A percentile compares a stretch with the other conserved stretches of the same genome.
Evolutionary conservation across 2,113 vertebrate genomes (phyloP).

Genomic region (Ageneiosus marmoratus): DNA sequence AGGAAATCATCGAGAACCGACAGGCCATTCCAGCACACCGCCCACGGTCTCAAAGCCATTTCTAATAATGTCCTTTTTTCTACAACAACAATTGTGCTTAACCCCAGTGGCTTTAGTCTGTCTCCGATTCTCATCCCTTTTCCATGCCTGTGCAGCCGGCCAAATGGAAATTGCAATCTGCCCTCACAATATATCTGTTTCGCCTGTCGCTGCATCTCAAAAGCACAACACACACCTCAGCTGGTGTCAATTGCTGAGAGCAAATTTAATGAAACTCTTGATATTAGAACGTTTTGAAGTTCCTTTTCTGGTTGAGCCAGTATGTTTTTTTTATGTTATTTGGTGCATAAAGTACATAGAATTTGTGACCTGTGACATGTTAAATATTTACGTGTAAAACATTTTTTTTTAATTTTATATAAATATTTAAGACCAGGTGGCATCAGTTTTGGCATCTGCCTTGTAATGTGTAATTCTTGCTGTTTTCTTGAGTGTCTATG

Average conservation of each 20-base stretch:
- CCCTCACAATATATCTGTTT: slow-evolving; percentile 37
- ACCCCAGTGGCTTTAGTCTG: slow-evolving; percentile 73
- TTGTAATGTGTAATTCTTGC: background rate
- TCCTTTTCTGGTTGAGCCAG: slow-evolving; percentile 4
- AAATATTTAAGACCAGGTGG: slow-evolving; percentile 11
- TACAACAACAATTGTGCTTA: slow-evolving; percentile 76
- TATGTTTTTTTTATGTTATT: background rate
- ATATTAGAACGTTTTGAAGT: slow-evolving; percentile 2
- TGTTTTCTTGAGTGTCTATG: background rate
- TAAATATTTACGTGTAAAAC: background rate
- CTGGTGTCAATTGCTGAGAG: slow-evolving; percentile 18
- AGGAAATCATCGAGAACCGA: slow-evolving; percentile 65
- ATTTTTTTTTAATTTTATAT: background rate
- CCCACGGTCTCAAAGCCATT: slow-evolving; percentile 72
- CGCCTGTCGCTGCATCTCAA: slow-evolving; percentile 27
- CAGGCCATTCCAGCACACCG: slow-evolving; percentile 70
- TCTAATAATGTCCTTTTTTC: slow-evolving; percentile 75
- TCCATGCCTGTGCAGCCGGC: slow-evolving; percentile 45
- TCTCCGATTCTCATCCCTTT: slow-evolving; percentile 71
- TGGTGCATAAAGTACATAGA: slow-evolving; percentile 17
- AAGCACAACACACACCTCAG: slow-evolving; percentile 9
- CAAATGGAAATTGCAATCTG: slow-evolving; percentile 43
- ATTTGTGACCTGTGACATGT: background rate
- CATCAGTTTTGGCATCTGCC: background rate
- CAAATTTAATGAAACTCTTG: slow-evolving; percentile 34